Evolutionary conservation across 2,888 invertebrate genomes (phyloP), one percentile per base, ranked within the genome.

Genomic region (Euplexia lucipara): DNA sequence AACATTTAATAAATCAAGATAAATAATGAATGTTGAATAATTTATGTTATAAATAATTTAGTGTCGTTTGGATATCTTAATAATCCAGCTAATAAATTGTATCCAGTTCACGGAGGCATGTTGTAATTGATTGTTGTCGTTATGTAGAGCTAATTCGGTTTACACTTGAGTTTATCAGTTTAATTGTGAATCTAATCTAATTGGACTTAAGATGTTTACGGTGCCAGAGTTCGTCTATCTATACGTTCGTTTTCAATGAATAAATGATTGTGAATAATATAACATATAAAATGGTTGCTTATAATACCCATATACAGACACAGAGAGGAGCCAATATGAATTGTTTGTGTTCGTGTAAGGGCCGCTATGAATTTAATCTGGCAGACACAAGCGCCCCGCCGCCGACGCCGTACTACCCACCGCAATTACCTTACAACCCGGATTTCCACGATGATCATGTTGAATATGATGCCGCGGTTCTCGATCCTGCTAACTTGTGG

Each of bases 381-480:
- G 77, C 86, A 49, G 91, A 91, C 62, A 85, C 90, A 45, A 92
- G 85, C 69, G 90, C 90, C 53, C 89, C 91, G 42, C 80, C 87
- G 30, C 90, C 90, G 52, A 88, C 91, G 42, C 80, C 87, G 30
- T 90, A 87, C 83, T 93, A 94, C 79, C 88, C 90, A 22, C 83
- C 86, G 30, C 93, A 94, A 76, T 90, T 92, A 77, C 93, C 94
- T 49, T 94, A 90, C 83, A 94, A 94, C 82, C 94, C 94, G 53
- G 89, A 93, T 71, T 92, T 87, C 83, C 80, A 87, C 35, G 86
- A 86, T 79, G 87, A 86, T 75, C 78, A 82, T 70, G 78, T 85
- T 68, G 85, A 83, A 79, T 79, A 81, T 70, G 83, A 79, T 67
- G 51, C 37, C 12, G 68, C 79, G 61, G 74, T 71, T 70, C 64